Conservation (phyloP, 2,113 vertebrate genomes). For the Forbesichthys agassizii region DNA sequence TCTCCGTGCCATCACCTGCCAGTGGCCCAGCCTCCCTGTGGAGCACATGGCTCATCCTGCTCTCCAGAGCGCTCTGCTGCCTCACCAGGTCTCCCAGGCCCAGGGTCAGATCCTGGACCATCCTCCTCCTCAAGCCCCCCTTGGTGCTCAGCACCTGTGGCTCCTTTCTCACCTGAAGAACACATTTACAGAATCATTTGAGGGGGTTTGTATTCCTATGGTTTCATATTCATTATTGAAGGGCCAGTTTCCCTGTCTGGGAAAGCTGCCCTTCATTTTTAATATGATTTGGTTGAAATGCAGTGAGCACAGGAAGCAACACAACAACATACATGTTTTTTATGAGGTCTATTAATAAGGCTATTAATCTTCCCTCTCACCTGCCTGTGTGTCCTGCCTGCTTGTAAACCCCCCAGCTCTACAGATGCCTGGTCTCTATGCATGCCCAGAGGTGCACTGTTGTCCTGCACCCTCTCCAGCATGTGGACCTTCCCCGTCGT, state of each 20-base stretch:
- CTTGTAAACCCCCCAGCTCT: constrained; percentile 24
- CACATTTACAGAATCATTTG: neutral
- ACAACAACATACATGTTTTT: too few species aligned
- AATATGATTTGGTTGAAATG: neutral
- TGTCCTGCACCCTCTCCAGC: constrained; percentile 42
- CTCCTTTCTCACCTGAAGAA: constrained; percentile 44
- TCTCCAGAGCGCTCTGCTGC: constrained; percentile 25
- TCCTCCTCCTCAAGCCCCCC: constrained; percentile 36
- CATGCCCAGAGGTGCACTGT: constrained; percentile 22
- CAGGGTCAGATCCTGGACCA: constrained; percentile 43
- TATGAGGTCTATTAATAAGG: neutral
- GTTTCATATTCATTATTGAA: too few species aligned
- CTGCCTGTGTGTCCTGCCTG: constrained; percentile 41
- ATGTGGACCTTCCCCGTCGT: constrained; percentile 44
- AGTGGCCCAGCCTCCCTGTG: constrained; percentile 2
- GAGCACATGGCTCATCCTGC: constrained; percentile 30
- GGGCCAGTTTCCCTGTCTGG: too few species aligned
- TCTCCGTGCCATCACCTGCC: neutral
- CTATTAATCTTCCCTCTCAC: constrained; percentile 30
- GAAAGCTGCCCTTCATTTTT: too few species aligned
- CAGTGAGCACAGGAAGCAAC: neutral
- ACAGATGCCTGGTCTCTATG: constrained; percentile 15
- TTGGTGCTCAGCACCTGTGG: constrained; percentile 45
- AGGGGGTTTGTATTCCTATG: too few species aligned
- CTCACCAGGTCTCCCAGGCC: constrained; percentile 23